Evolutionary conservation across 2,797 vertebrate genomes (phyloP).

Genomic region (Melanotaenia pygmaea): DNA sequence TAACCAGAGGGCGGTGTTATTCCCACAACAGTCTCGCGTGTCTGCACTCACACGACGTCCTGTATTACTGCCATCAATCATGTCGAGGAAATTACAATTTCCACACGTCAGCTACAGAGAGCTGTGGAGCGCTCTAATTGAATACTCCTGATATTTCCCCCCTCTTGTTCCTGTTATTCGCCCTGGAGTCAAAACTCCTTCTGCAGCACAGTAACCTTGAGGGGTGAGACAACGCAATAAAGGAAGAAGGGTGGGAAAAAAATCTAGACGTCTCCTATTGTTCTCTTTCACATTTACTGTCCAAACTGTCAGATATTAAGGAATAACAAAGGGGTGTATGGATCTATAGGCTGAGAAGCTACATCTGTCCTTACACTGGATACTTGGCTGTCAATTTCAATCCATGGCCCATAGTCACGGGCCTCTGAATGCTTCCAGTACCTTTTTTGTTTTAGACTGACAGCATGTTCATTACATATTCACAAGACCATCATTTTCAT

Average conservation of each 20-base stretch:
- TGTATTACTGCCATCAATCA: conserved; percentile 87
- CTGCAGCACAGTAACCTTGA: conserved; percentile 59
- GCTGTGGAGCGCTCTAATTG: conserved; percentile 78
- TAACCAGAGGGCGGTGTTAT: conserved; percentile 70
- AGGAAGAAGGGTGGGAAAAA: neutral
- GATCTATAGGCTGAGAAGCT: conserved; percentile 39
- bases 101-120: conserved; percentile 81
- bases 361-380: conserved; percentile 28
- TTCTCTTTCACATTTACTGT: conserved; percentile 26
- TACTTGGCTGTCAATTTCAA: conserved; percentile 61
- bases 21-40: conserved; percentile 69
- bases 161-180: conserved; percentile 63
- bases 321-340: conserved; percentile 48
- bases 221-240: conserved; percentile 67
- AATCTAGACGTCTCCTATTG: conserved; percentile 38
- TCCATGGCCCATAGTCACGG: conserved; percentile 49
- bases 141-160: conserved; percentile 76
- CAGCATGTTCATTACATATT: conserved; percentile 76
- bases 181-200: conserved; percentile 54
- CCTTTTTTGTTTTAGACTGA: conserved; percentile 68
- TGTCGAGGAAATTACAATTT: conserved; percentile 85
- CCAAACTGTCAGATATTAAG: conserved; percentile 26
- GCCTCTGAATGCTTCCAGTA: conserved; percentile 38
- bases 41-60: conserved; percentile 73
- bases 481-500: conserved; percentile 67